Evolutionary conservation across 2,113 vertebrate species (phyloP), one percentile per base, ranked within the genome.

Genomic region (Pelmatolapia mariae): DNA sequence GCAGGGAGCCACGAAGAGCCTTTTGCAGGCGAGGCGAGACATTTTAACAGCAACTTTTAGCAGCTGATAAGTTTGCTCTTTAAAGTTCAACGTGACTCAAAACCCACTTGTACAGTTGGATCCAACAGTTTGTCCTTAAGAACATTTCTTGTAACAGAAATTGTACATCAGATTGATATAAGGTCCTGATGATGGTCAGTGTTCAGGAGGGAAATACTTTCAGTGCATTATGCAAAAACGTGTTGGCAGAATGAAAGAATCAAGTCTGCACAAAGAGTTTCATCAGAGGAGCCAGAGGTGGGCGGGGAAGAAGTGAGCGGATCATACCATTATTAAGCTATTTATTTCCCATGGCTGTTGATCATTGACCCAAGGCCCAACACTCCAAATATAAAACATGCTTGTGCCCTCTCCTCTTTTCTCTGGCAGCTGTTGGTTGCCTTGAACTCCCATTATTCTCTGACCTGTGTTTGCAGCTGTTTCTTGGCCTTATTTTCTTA

Each of bases 271-370:
- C 33, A 53, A n/a, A 87, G 18, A 53, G 6, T 78, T 78, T 80
- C 31, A 82, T 86, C 43, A 18, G 36, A 84, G 78, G 5, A 85
- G 63, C 76, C 56, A 38, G 61, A 84, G 13, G 87, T 56, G 63
- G 82, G 71, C n/a, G 73, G 29, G 73, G 59, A 22, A 26, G 80
- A 80, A 56, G 66, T 5, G 18, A 16, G 73, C 16, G 19, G 80
- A 63, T 86, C 18, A 24, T 71, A 86, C 73, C 57, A 83, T 90
- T 87, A 79, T 91, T 85, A 83, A 83, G 45, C 52, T 89, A 86
- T 93, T 85, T 86, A 87, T 93, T 92, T 86, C 83, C 87, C 80
- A 24, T 78, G 63, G 84, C 53, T 56, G 68, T 80, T 83, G 87
- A 45, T 81, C 85, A 43, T 33, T 86, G 86, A 89, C 83, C 82